Evolutionary conservation across 2,797 vertebrate species (phyloP).

Genomic region (Triplophysa bombifrons): DNA sequence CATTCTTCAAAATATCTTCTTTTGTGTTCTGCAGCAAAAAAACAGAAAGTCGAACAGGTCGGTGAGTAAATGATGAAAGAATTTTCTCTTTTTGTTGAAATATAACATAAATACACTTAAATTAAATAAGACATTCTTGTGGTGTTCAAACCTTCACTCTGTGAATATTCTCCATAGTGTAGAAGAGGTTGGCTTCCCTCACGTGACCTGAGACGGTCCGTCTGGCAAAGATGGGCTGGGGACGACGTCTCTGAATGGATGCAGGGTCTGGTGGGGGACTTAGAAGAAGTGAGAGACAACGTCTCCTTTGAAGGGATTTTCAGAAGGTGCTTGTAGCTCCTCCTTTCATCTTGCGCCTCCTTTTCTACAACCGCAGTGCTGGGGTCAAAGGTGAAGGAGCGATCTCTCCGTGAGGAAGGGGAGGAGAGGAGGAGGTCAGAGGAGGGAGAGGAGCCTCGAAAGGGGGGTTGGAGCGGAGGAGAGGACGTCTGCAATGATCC

Average conservation of each 20-base stretch:
- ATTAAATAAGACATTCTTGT: background rate
- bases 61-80: background rate
- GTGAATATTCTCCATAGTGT: constrained; percentile 67
- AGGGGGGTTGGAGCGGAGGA: constrained; percentile 68
- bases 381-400: constrained; percentile 71
- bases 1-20: too few species aligned
- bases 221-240: constrained; percentile 68
- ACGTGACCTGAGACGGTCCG: constrained; percentile 71
- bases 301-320: constrained; percentile 71
- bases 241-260: constrained; percentile 58
- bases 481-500: constrained; percentile 68
- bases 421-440: constrained; percentile 51
- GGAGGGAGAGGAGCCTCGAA: constrained; percentile 46
- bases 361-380: constrained; percentile 49
- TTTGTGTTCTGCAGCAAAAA: too few species aligned
- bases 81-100: too few species aligned
- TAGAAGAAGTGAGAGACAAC: constrained; percentile 1
- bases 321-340: constrained; percentile 71
- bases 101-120: background rate
- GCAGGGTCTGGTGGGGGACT: constrained; percentile 25
- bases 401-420: constrained; percentile 59
- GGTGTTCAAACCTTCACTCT: constrained; percentile 75
- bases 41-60: background rate
- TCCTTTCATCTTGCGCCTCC: constrained; percentile 65
- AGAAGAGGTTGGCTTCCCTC: constrained; percentile 53